Base-by-base conservation (phyloP, 1,140 invertebrate genomes). In the Cotesia vestalis region DNA sequence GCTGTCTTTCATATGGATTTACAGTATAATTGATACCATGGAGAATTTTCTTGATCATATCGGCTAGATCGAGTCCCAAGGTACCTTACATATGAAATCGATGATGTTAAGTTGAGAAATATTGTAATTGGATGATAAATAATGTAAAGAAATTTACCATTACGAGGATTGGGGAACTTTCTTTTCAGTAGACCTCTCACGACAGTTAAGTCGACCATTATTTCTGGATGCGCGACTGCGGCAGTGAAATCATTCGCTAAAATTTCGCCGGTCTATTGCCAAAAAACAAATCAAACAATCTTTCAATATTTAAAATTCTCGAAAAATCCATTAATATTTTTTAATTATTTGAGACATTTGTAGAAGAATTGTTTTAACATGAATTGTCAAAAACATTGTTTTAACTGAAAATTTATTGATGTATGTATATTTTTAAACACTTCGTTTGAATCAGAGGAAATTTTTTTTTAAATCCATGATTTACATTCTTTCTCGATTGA, bases 131-230 rank as follows among this genome's bases (percentile, higher is more conserved):
- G 5, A 40, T 27, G n/a, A 53, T 53, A 40, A 55, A 14, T 53
- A 20, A 59, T 14, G 4, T 17, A 20, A 27, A 20, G 63, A 64
- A 67, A 75, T 74, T 69, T 76, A 84, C 93, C 93, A 72, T 73
- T 77, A 79, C 89, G 90, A 0, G 90, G 78, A 77, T 87, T 92
- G 0, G 95, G 94, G 86, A 94, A 95, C 76, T 90, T 90, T 69
- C 85, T 91, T 76, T 92, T 94, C 86, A 96, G 86, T 9, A 95
- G 79, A 20, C 93, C 94, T 78, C 93, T 87, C 59, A 96, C 87
- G 0, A 89, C 85, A 2, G 94, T 87, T 36, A 96, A 80, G 61
- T 96, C 94, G 0, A 92, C 88, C 69, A 95, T 80, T 71, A 96
- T 93, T 79, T 92, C 90, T 4, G 93, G 91, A 88, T 95, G 92